Evolutionary conservation across 2,797 vertebrate species (phyloP).

Genomic region (Threskiornis aethiopicus): DNA sequence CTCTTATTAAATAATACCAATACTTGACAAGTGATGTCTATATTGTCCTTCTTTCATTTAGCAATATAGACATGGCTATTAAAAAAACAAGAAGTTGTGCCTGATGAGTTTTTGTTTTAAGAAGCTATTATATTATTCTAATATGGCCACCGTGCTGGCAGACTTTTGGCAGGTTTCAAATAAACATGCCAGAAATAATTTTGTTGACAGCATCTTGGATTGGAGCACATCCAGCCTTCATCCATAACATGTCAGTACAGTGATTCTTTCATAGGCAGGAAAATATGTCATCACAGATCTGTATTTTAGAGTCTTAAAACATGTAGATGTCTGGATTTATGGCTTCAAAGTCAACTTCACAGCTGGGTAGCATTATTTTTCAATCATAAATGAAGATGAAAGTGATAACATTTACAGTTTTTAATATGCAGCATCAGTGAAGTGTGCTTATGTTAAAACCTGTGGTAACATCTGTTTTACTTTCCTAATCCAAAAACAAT

Average conservation of each 20-base stretch:
- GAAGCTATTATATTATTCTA: neutral
- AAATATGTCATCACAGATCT: neutral
- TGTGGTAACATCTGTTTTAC: conserved; percentile 32
- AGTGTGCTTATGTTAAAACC: neutral
- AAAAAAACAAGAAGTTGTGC: neutral
- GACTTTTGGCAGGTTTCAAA: conserved; percentile 10
- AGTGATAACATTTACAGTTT: neutral
- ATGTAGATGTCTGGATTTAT: neutral
- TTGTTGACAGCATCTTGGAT: conserved; percentile 38
- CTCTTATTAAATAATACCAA: neutral
- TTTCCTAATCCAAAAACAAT: neutral
- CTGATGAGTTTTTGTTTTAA: neutral
- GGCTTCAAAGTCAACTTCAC: conserved; percentile 14
- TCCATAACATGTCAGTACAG: neutral
- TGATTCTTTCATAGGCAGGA: conserved; percentile 7
- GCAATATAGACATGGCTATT: neutral
- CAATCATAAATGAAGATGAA: neutral
- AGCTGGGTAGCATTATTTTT: neutral
- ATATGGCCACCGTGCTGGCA: neutral
- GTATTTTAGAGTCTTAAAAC: conserved; percentile 15
- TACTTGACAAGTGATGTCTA: neutral
- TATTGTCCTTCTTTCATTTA: neutral
- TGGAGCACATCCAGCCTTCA: conserved; percentile 16
- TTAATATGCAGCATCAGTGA: neutral
- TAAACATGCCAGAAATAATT: conserved; percentile 45